phyloP scores from a whole-genome alignment of 2,888 invertebrate species.

The Polymixis lichenea region DNA sequence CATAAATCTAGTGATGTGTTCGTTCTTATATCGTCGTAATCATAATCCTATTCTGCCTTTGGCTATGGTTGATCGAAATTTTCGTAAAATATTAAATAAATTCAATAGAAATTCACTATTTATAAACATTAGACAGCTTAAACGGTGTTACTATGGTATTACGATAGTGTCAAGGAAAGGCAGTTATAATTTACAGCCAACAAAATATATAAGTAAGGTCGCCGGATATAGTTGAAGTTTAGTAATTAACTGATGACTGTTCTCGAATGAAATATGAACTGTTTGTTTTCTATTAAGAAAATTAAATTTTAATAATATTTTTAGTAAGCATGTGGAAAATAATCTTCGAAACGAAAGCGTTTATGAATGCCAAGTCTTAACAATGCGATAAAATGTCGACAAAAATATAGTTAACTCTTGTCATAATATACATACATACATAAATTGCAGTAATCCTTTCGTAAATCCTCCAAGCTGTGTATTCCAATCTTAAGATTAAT shows the following conservation, averaged over 20 bases:
- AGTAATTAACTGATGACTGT: too few relatives aligned
- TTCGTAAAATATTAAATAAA: not conserved
- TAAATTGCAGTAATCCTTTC: not conserved
- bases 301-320: too few relatives aligned
- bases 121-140: not conserved
- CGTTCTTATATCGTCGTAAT: not conserved
- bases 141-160: not conserved
- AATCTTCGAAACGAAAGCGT: not conserved
- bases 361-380: not conserved
- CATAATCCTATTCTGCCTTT: not conserved
- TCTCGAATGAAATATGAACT: too few relatives aligned
- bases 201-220: too few relatives aligned
- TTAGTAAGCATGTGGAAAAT: not conserved
- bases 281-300: too few relatives aligned
- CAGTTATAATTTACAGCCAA: too few relatives aligned
- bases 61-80: not conserved
- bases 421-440: not conserved
- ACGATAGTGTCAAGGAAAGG: not conserved
- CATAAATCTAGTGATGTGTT: not conserved
- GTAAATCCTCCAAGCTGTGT: slow-evolving; percentile 18
- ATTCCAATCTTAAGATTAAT: slow-evolving; percentile 9
- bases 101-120: not conserved
- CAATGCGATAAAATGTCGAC: not conserved
- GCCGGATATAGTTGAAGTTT: too few relatives aligned
- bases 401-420: not conserved